Evolutionary conservation across 53 echinoderm and acorn worm genomes (phyloP), one percentile per base, ranked within the genome.

Genomic region (Glandiceps talaboti): DNA sequence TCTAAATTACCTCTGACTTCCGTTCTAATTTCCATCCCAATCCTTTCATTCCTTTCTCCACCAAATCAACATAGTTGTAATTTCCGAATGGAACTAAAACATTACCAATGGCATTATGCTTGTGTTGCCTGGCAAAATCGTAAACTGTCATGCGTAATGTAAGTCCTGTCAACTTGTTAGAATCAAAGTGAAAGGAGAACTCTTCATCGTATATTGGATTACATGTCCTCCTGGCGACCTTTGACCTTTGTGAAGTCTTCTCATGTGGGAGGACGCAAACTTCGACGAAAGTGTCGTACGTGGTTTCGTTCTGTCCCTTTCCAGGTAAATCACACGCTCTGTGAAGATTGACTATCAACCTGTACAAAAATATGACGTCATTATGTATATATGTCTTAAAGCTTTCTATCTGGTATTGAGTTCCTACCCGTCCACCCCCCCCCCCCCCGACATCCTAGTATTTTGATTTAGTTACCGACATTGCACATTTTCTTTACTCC

Each of bases 171-270:
- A 94, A 91, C 77, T 93, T 91, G 30, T 91, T 85, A 1, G 78
- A 82, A 77, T 97, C 97, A 27, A 97, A 85, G 32, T 86, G 85
- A 79, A 97, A 89, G 32, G 87, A 90, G 78, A 93, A 83, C 30
- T 91, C 88, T 75, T 97, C 97, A 85, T 97, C 97, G 77, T 93
- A 93, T 27, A 91, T 82, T 26, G 97, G 97, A 77, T 93, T 97
- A 33, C 92, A 85, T 31, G 93, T 90, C 78, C 87, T 80, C 80
- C 87, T 87, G 33, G 86, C 89, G 73, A 91, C 82, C 74, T 91
- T 97, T 32, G 97, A 97, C 78, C 89, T 93, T 45, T 85, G 82
- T 0, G 85, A 75, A 30, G 85, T 79, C 45, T 97, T 97, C 79
- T 91, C 93, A 79, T 97, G 91, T 26, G 97, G 97, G 29, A 97